Evolutionary conservation across 2,113 vertebrate genomes (phyloP).

Genomic region (human): GRCh38 chr6:93525001-93525500

Average conservation of each 20-base stretch:
- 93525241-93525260: constrained; percentile 13
- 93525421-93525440: constrained; percentile 18
- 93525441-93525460: background rate
- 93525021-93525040: background rate
- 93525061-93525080: constrained; percentile 48
- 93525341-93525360: constrained; percentile 16
- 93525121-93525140: constrained; percentile 55
- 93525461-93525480: constrained; percentile 20
- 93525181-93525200: constrained; percentile 46
- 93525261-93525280: background rate
- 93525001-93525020: background rate
- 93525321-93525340: constrained; percentile 59
- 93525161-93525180: constrained; percentile 52
- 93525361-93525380: constrained; percentile 38
- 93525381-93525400: constrained; percentile 24
- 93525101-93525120: constrained; percentile 68
- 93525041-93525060: background rate
- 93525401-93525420: constrained; percentile 44
- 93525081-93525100: constrained; percentile 45
- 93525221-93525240: constrained; percentile 63
- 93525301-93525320: constrained; percentile 29
- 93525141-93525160: constrained; percentile 73
- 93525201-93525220: constrained; percentile 43
- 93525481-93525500: background rate
- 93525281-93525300: constrained; percentile 55